Conservation (phyloP, 2,888 invertebrate species). For the Aproaerema taeniolella region DNA sequence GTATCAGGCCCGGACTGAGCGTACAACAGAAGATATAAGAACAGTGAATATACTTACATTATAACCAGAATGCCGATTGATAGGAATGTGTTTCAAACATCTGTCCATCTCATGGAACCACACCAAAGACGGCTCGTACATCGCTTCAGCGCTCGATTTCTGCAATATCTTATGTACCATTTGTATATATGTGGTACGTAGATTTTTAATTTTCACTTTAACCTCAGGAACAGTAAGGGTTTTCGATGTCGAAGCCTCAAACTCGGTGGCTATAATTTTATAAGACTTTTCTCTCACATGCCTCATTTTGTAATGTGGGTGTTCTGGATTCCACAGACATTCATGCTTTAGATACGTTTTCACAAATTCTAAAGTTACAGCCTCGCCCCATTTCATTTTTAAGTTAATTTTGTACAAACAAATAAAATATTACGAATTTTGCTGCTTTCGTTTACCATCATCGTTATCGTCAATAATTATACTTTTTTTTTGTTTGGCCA, state of each 20-base stretch:
- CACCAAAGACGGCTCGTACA: slow-evolving; percentile 53
- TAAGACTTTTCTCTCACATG: slow-evolving; percentile 55
- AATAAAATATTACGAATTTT: not conserved
- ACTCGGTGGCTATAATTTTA: slow-evolving; percentile 42
- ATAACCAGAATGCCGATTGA: slow-evolving; percentile 35
- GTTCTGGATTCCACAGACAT: slow-evolving; percentile 66
- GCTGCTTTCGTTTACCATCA: too few species aligned
- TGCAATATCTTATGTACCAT: slow-evolving; percentile 64
- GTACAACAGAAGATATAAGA: too few species aligned
- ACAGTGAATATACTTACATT: slow-evolving; percentile 23
- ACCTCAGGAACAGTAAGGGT: slow-evolving; percentile 50
- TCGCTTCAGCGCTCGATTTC: slow-evolving; percentile 51
- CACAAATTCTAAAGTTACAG: slow-evolving; percentile 63
- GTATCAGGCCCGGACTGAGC: too few species aligned
- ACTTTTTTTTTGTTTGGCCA: not conserved
- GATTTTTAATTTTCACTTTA: slow-evolving; percentile 66
- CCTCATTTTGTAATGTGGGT: slow-evolving; percentile 55
- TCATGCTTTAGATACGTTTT: slow-evolving; percentile 67
- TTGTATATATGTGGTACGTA: slow-evolving; percentile 67
- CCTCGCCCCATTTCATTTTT: slow-evolving; percentile 35
- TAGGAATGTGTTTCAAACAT: slow-evolving; percentile 52
- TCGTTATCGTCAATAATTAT: too few species aligned
- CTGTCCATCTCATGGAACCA: slow-evolving; percentile 67
- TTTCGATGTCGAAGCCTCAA: slow-evolving; percentile 45
- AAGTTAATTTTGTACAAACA: not conserved